Base-by-base conservation (phyloP, 2,888 invertebrate species). In the Stomorhina lunata region DNA sequence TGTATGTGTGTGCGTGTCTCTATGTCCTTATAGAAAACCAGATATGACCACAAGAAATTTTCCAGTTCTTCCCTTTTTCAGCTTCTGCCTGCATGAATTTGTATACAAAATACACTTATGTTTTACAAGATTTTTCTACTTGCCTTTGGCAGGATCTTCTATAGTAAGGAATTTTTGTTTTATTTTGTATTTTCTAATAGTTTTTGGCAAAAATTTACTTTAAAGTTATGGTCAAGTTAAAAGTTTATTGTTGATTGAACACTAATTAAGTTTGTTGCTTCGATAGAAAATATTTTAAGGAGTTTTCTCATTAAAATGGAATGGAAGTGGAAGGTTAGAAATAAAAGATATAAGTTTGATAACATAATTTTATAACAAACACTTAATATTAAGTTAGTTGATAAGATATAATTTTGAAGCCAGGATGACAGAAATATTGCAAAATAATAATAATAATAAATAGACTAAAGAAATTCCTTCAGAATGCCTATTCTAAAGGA, bases 211-310 rank as follows among this genome's bases (percentile, higher is more conserved):
- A 79, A 82, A 82, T 59, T 71, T 79, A 75, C 79, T 82, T 79
- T 79, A 82, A 79, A 82, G 79, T 79, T 82, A 57, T 79, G 82
- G 75, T 82, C 82, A 82, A 80, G 88, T 88, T 87, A 86, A 88
- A 88, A 88, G 88, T 88, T 89, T 90, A 89, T 89, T 90, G 89
- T 89, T 89, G 89, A 90, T 89, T 89, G 89, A 89, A 89, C 90
- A 89, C 89, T 89, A 89, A 89, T 89, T 89, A 89, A 90, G 90
- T 89, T 89, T 87, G 79, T 81, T 81, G 73, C 83, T 80, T 68
- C 80, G 63, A 76, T 69, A 71, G 57, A 34, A 61, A 63, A 20
- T 57, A 37, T 34, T 37, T 32, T 40, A 15, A 66, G 4, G 25
- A 61, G 4, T 9, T n/a, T n/a, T n/a, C n/a, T n/a, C n/a, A n/a